A percentile compares a stretch with the other conserved stretches of the same genome.
Conservation (phyloP, 2,888 invertebrate species). For the Strigamia crassipes region DNA sequence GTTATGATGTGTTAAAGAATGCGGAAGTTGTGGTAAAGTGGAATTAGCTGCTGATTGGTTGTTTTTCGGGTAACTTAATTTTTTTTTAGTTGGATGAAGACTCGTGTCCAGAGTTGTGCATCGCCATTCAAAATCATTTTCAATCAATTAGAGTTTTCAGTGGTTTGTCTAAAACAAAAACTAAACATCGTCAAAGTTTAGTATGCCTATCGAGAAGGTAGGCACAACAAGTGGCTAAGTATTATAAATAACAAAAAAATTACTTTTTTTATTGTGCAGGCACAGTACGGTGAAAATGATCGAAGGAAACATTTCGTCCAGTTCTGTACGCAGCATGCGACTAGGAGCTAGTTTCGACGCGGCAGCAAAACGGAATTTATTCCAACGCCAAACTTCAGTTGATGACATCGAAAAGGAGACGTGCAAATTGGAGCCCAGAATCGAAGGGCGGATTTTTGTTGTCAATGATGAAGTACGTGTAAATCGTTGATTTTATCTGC, state of each 20-base stretch:
- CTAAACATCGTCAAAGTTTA: conserved; percentile 82
- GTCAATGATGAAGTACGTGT: conserved; percentile 73
- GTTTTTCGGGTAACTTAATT: not conserved
- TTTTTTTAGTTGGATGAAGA: conserved; percentile 74
- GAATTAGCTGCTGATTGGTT: not conserved
- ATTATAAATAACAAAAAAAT: no score
- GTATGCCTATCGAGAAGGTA: conserved; percentile 79
- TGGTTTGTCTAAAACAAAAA: conserved; percentile 67
- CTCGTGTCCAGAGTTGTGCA: conserved; percentile 80
- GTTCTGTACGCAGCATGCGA: conserved; percentile 49
- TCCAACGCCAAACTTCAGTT: conserved; percentile 56
- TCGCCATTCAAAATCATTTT: conserved; percentile 87
- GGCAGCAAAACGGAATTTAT: conserved; percentile 51
- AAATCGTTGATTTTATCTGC: not conserved
- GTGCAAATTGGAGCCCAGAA: conserved; percentile 77
- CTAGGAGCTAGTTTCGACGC: conserved; percentile 53
- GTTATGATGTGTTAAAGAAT: conserved; percentile 76
- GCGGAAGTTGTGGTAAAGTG: conserved; percentile 72
- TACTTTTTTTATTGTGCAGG: conserved; percentile 47
- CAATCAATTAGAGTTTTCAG: conserved; percentile 79
- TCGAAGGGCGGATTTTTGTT: conserved; percentile 79
- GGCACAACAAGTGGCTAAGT: conserved; percentile 43
- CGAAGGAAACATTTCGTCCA: conserved; percentile 64
- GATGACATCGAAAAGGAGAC: conserved; percentile 82
- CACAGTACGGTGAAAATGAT: conserved; percentile 80